Conservation (phyloP, 2,113 vertebrate genomes). For the Pomatostomus ruficeps region DNA sequence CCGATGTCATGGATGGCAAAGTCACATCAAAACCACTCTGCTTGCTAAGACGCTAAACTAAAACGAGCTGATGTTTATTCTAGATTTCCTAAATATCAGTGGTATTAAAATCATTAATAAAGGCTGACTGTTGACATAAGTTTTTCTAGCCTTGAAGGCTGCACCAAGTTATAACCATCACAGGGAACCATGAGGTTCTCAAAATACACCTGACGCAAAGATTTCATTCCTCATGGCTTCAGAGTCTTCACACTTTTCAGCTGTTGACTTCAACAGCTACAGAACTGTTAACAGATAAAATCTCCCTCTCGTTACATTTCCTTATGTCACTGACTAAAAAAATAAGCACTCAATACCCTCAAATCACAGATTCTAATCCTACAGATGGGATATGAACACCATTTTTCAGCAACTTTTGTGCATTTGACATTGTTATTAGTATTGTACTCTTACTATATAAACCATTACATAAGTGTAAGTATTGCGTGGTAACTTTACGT, state of each 20-base stretch:
- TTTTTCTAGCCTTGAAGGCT: neutral
- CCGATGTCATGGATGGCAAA: neutral
- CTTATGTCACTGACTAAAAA: neutral
- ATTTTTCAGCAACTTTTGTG: neutral
- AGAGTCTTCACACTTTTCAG: neutral
- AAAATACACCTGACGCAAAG: neutral
- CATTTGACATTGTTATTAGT: neutral
- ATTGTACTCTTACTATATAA: neutral
- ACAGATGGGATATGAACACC: accelerated
- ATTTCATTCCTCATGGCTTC: accelerated
- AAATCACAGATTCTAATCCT: neutral
- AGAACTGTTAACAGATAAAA: neutral
- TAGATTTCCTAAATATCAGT: neutral
- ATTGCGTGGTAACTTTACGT: neutral
- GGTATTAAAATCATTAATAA: neutral
- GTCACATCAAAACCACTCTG: neutral
- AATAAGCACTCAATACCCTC: neutral
- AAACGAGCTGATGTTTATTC: neutral
- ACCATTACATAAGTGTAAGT: neutral
- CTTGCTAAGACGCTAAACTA: neutral
- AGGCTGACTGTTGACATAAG: neutral
- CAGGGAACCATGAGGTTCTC: neutral
- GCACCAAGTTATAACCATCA: neutral
- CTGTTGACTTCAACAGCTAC: neutral
- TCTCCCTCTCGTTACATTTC: neutral